Evolutionary conservation across 2,113 vertebrate species (phyloP), one percentile per base, ranked within the genome.

Genomic region (Castor canadensis): DNA sequence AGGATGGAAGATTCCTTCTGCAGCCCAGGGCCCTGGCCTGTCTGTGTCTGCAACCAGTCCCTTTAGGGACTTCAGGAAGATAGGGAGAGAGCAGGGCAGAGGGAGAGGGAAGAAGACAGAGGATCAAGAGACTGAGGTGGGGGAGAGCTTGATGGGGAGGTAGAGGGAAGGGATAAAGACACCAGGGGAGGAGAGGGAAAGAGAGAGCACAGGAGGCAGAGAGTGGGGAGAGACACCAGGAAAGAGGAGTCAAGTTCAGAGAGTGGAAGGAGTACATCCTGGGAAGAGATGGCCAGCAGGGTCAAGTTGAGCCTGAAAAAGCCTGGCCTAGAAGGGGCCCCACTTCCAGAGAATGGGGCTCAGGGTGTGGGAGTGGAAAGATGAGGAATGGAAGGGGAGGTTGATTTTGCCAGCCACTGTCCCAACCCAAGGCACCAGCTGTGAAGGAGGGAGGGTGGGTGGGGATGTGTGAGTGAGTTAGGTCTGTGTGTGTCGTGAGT

Each of bases 311-410:
- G 43, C 49, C 24, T 47, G 20, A 52, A 32, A 75, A 82, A 56
- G 58, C 84, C n/a, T 45, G 8, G 3, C 38, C 66, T 30, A 19
- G 9, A 10, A 77, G 56, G 40, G n/a, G 24, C 30, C 84, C 38
- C 19, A 28, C 26, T 30, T 84, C 76, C 30, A 0, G 43, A 54
- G 24, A 20, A 47, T 8, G 26, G 62, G 40, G 45, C 30, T 2
- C n/a, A 20, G 10, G 45, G 22, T 0, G 11, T 3, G 17, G 40
- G 17, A 9, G 30, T n/a, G 17, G 35, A 11, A 43, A 35, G 35
- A 35, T 1, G 2, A 11, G 49, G 54, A 45, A 15, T 1, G 2
- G 35, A 0, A 3, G 17, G 9, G 10, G 35, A 8, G 67, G 83
- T 45, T 43, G 32, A 79, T 38, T 69, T 26, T 35, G 5, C 24